Percentiles rank a stretch among this genome's conserved stretches.
phyloP scores from a whole-genome alignment of 37 sponge, comb jelly and placozoan species.

The Beroe ovata region DNA sequence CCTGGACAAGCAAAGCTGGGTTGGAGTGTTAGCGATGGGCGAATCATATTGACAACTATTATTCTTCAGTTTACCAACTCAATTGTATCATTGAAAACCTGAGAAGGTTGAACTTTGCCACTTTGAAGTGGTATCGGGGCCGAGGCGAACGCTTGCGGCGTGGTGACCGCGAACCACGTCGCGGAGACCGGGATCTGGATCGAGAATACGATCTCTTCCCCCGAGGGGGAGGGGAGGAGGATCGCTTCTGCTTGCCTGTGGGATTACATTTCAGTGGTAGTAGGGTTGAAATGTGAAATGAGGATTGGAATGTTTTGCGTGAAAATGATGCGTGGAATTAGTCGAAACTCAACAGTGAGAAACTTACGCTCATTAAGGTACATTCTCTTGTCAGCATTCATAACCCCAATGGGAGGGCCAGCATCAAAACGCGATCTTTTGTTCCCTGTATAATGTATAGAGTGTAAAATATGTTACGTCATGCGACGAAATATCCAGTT shows the following conservation, averaged over 20 bases:
- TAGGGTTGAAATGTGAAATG: too few relatives aligned
- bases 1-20: background rate
- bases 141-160: conserved; percentile 29
- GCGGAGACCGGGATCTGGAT: conserved; percentile 28
- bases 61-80: too few relatives aligned
- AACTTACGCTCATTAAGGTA: background rate
- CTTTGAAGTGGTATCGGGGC: background rate
- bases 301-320: too few relatives aligned
- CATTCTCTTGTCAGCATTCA: background rate
- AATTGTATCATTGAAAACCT: too few relatives aligned
- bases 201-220: conserved; percentile 14
- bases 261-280: too few relatives aligned
- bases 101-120: conserved; percentile 53
- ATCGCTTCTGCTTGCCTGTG: background rate
- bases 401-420: background rate
- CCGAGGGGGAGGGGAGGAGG: background rate
- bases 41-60: too few relatives aligned
- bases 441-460: background rate
- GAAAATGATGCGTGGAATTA: too few relatives aligned
- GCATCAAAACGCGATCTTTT: conserved; percentile 26
- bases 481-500: too few relatives aligned
- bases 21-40: background rate
- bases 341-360: too few relatives aligned
- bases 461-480: too few relatives aligned
- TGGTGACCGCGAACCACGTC: conserved; percentile 11